These are phyloP conservation scores for Diglossa brunneiventris DNA, from an alignment of 2,113 vertebrate species.

Conservation along the genomic window DNA sequence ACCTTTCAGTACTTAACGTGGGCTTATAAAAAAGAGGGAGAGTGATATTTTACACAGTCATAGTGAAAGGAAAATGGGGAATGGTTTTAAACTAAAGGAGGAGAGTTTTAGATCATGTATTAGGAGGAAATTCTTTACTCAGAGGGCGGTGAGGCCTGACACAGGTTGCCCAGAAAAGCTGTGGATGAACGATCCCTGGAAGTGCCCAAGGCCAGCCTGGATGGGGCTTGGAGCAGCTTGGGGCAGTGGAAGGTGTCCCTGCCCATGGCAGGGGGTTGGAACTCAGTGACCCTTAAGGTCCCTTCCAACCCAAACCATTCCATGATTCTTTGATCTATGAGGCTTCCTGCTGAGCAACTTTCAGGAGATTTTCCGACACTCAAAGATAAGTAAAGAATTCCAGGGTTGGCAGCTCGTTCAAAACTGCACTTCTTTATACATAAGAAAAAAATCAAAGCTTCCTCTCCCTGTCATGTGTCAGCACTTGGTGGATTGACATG, in stretches of 20 bases:
- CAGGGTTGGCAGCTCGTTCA: background rate
- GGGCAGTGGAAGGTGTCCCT: background rate
- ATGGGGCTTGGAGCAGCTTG: background rate
- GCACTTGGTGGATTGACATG: background rate
- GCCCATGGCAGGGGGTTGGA: background rate
- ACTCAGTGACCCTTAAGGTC: background rate
- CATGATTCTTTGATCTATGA: background rate
- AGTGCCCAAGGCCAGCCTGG: background rate
- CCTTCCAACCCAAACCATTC: background rate
- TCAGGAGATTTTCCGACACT: background rate
- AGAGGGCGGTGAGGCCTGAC: background rate
- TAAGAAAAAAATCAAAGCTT: conserved; percentile 19
- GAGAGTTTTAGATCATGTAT: background rate
- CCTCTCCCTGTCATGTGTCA: background rate
- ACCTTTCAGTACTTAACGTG: background rate
- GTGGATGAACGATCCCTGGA: background rate
- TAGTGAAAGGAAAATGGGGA: background rate
- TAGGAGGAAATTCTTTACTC: background rate
- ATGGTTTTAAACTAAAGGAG: background rate
- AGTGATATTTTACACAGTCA: background rate
- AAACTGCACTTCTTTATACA: background rate
- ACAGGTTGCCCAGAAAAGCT: background rate
- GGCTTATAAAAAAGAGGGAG: background rate
- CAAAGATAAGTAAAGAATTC: background rate
- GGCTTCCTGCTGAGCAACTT: background rate